A percentile compares a stretch with the other conserved stretches of the same genome.
Conservation (phyloP, 2,113 vertebrate species). For the Dipodomys ordii region DNA sequence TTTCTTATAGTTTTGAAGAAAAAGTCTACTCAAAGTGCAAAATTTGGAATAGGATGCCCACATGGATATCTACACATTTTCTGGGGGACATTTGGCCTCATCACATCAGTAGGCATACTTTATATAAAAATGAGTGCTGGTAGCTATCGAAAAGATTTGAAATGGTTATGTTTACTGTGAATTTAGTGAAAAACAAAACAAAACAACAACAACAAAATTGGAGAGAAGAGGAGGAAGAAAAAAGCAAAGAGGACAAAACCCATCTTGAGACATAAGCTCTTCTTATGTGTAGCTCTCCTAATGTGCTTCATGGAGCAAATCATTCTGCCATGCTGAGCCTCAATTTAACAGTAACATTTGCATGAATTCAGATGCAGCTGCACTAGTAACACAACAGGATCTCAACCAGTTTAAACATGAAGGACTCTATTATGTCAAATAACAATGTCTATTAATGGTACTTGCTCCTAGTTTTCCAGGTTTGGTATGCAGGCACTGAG, state of each 20-base stretch:
- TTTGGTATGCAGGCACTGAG: background rate
- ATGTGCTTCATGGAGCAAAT: background rate
- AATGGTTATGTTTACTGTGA: background rate
- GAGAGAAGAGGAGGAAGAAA: background rate
- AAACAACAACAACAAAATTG: background rate
- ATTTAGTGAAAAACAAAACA: background rate
- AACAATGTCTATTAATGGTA: background rate
- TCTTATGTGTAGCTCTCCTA: background rate
- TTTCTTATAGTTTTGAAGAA: background rate
- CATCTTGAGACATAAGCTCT: background rate
- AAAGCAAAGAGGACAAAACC: background rate
- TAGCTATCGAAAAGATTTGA: background rate
- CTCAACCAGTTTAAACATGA: background rate
- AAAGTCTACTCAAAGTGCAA: conserved; percentile 8
- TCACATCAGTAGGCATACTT: background rate
- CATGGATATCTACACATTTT: background rate
- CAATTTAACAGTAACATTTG: background rate
- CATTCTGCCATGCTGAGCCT: background rate
- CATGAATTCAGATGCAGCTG: background rate
- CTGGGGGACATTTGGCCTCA: background rate
- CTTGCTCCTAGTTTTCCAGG: background rate
- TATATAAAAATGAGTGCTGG: background rate
- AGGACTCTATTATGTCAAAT: background rate
- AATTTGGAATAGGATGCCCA: background rate
- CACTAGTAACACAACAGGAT: background rate